Evolutionary conservation across 2,113 vertebrate species (phyloP).

Genomic region (Notothenia coriiceps): DNA sequence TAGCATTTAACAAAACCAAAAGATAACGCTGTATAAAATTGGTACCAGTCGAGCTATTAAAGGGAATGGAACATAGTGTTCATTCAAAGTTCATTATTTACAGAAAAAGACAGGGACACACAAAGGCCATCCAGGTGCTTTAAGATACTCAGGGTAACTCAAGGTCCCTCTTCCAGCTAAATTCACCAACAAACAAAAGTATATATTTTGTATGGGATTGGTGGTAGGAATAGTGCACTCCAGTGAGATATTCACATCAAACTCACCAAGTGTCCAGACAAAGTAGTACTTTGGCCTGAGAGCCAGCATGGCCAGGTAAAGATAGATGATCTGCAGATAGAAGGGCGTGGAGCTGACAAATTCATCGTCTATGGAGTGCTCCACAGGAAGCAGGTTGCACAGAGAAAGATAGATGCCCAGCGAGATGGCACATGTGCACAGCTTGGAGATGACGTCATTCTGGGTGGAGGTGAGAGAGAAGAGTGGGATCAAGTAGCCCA

Average conservation of each 20-base stretch:
- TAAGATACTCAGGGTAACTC: background rate
- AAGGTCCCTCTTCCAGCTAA: background rate
- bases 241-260: background rate
- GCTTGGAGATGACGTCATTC: slow-evolving; percentile 91
- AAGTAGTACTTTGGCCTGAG: slow-evolving; percentile 99
- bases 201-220: background rate
- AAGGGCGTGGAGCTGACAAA: slow-evolving; percentile 90
- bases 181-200: background rate
- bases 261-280: slow-evolving; percentile 97
- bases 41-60: background rate
- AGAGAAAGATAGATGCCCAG: slow-evolving; percentile 91
- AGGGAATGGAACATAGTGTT: background rate
- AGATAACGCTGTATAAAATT: background rate
- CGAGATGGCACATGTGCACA: slow-evolving; percentile 91
- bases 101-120: background rate
- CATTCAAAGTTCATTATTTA: background rate
- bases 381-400: slow-evolving; percentile 89
- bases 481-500: background rate
- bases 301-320: slow-evolving; percentile 94
- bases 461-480: slow-evolving; percentile 66
- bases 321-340: slow-evolving; percentile 89
- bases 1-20: background rate
- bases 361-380: slow-evolving; percentile 88
- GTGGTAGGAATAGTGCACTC: background rate
- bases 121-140: background rate